A percentile compares a stretch with the other conserved stretches of the same genome.
phyloP scores from a whole-genome alignment of 1,140 invertebrate genomes.

The Calliphora vicina region DNA sequence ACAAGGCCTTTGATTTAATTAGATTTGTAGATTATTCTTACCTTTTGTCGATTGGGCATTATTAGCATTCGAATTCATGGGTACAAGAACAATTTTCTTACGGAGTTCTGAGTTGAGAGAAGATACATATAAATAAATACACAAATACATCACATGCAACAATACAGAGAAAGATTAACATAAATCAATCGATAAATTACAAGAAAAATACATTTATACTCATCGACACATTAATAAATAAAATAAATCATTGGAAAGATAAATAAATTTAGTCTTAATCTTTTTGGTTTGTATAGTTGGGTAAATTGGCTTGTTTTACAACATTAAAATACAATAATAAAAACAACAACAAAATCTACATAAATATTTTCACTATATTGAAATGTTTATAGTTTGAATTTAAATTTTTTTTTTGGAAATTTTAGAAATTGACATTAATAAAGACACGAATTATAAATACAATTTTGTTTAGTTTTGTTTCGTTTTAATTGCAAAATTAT shows the following conservation, averaged over 20 bases:
- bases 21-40: conserved; percentile 43
- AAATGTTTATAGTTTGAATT: neutral
- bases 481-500: neutral
- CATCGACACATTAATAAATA: neutral
- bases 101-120: conserved; percentile 48
- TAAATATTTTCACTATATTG: conserved; percentile 12
- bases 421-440: neutral
- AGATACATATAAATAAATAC: conserved; percentile 28
- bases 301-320: conserved; percentile 1
- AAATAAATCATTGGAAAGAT: neutral
- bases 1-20: neutral
- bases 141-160: conserved; percentile 26
- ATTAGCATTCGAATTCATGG: conserved; percentile 52
- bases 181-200: no score
- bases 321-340: conserved; percentile 21
- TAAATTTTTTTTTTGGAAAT: neutral
- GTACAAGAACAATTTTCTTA: conserved; percentile 61
- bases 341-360: no score
- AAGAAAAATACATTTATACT: neutral
- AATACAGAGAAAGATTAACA: neutral
- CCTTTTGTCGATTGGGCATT: conserved; percentile 58
- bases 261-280: neutral
- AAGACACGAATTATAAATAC: neutral
- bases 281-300: no score
- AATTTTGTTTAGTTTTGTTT: neutral